Conservation (phyloP, 2,888 invertebrate species). For the Eupithecia subumbrata region DNA sequence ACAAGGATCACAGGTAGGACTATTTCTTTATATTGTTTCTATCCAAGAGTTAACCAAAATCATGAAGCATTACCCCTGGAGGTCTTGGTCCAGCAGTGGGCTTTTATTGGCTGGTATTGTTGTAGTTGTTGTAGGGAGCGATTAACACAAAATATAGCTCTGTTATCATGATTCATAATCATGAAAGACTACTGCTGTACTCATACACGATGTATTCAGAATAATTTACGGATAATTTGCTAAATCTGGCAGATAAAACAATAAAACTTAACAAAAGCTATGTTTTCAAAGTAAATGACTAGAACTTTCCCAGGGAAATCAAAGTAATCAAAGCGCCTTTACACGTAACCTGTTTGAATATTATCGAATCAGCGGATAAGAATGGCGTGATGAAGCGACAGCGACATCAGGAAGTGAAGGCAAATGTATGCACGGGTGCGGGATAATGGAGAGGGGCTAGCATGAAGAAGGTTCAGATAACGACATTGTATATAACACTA, state of each 20-base stretch:
- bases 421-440: constrained; percentile 23
- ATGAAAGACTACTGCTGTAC: not conserved
- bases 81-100: not conserved
- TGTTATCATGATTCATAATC: not conserved
- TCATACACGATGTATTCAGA: not conserved
- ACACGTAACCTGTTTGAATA: constrained; percentile 12
- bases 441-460: constrained; percentile 5
- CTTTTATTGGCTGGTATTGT: not conserved
- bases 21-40: not conserved
- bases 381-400: constrained; percentile 21
- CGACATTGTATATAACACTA: not conserved
- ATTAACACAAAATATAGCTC: not conserved
- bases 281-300: not conserved
- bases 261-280: not conserved
- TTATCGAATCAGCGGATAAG: constrained; percentile 24
- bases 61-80: not conserved
- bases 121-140: not conserved
- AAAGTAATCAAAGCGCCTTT: not conserved
- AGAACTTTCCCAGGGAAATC: constrained; percentile 10
- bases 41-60: not conserved
- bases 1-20: not conserved
- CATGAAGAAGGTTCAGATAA: not conserved
- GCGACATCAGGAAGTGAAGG: constrained; percentile 34
- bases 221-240: not conserved
- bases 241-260: not conserved